Base-by-base conservation (phyloP, 2,888 invertebrate species). In the Deilephila elpenor region DNA sequence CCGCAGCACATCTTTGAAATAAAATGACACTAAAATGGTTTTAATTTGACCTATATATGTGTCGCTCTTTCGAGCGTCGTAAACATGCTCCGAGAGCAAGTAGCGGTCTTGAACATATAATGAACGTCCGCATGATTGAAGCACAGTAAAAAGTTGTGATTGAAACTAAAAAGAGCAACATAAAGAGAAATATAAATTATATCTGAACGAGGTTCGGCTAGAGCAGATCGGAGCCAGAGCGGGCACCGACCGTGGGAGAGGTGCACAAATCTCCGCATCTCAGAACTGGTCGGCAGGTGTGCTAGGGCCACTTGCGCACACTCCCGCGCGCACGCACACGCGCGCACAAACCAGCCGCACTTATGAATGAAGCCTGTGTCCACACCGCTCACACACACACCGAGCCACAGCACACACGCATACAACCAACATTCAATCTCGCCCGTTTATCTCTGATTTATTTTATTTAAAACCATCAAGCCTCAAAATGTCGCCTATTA, bases 271-370 rank as follows among this genome's bases (percentile, higher is more conserved):
- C 94, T 94, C 93, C 92, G 93, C 94, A 93, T 94, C 94, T 93
- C 91, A 90, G 90, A 94, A 94, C 94, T 91, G 94, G 94, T 94
- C 92, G 94, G 94, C 94, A 94, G 94, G 94, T 94, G 94, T 91
- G 89, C 89, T 81, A 82, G 87, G 80, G 79, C 80, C 81, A 75
- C 86, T 75, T 85, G 79, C 87, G 82, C 87, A 79, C 80, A 73
- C 80, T 74, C 80, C 64, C 82, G 79, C 85, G 79, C 82, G 78
- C 82, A 78, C 82, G 70, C 71, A 71, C 77, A 73, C 71, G 14
- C 29, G n/a, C 56, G 56, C 74, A 19, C 83, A 86, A 89, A 89
- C 91, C 89, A 87, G 89, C 83, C 89, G 88, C 88, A 89, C 92
- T 92, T 91, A 94, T 94, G 91, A 94, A 94, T 94, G 93, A 92